Evolutionary conservation across 2,888 invertebrate species (phyloP), one percentile per base, ranked within the genome.

Genomic region (Scaptomyza tumidula): DNA sequence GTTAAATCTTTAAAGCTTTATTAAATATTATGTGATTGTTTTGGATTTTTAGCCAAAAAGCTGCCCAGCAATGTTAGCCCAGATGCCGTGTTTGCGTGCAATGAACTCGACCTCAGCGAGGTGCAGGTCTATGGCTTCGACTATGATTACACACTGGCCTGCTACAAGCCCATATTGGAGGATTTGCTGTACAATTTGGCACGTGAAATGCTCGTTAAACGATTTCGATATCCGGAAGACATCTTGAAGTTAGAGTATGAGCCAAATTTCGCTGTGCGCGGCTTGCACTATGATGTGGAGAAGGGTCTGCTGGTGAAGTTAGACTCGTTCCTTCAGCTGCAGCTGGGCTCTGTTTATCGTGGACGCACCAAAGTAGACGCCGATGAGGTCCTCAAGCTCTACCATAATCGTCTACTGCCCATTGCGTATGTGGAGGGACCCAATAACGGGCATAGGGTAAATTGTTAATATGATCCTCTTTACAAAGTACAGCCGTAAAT

Each of bases 241-340:
- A 96, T 99, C 80, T 92, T 94, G 50, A 93, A 95, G 63, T 93
- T 98, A 57, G 95, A 97, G 81, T 99, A 98, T 91, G 95, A 96
- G 89, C 97, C 98, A n/a, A 95, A 96, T 75, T 99, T 98, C 94
- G 98, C 98, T 14, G 97, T 99, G 1, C 94, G 99, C 71, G 99
- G 99, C 37, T 94, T 99, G n/a, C 99, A 99, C 93, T 99, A 98
- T 93, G 99, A 99, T 91, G 97, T 98, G 89, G 96, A 97, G 92
- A 98, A 98, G 93, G 98, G 99, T 3, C 93, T 98, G 13, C 93
- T 99, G 27, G 93, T 99, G 82, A 99, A 99, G 92, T 93, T 99
- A 82, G 99, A 99, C 93, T 97, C 98, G 2, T 99, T 98, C 92
- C 94, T 98, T 78, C 98, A 99, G 94, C 98, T 99, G 78, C 99